Evolutionary conservation across 2,888 invertebrate genomes (phyloP), one percentile per base, ranked within the genome.

Genomic region (Heliconius hortense): DNA sequence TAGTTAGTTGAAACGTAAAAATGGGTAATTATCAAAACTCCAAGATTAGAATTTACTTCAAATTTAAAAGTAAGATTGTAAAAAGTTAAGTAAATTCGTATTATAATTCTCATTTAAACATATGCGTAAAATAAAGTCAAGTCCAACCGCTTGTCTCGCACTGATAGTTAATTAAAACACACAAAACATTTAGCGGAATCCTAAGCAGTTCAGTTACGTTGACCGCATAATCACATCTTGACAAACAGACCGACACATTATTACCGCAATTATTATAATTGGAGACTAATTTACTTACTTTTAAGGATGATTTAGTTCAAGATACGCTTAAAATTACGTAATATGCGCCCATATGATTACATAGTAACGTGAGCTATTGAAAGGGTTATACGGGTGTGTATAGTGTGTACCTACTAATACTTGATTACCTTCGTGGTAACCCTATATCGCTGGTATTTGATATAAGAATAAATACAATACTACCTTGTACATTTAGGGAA

Each of bases 231-330:
- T 64, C 56, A 53, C 74, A 63, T 35, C 31, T 69, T 24, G n/a
- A 72, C 74, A 74, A 74, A 72, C 74, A 74, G 68, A 68, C 74
- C 77, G 77, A 74, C 74, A 60, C 43, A 48, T 72, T 43, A 74
- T 68, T 62, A 74, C 48, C 15, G 31, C 24, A 71, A 76, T 76
- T 74, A 74, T 72, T 68, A 74, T 77, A 72, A 74, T 74, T 68
- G 26, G 5, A 4, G 39, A 18, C 60, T 39, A 67, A 71, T 60
- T 72, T 66, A 43, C 64, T 48, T n/a, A 56, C 62, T 75, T 66
- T 28, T n/a, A 43, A 62, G 59, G 59, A 60, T 43, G 60, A 69
- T 35, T 69, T 69, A 31, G 24, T n/a, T 13, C 7, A 21, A 53
- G 28, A 69, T 24, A 64, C n/a, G 68, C n/a, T 53, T 18, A 53